Conservation (phyloP, 2,113 vertebrate species). For the Clarias gariepinus region DNA sequence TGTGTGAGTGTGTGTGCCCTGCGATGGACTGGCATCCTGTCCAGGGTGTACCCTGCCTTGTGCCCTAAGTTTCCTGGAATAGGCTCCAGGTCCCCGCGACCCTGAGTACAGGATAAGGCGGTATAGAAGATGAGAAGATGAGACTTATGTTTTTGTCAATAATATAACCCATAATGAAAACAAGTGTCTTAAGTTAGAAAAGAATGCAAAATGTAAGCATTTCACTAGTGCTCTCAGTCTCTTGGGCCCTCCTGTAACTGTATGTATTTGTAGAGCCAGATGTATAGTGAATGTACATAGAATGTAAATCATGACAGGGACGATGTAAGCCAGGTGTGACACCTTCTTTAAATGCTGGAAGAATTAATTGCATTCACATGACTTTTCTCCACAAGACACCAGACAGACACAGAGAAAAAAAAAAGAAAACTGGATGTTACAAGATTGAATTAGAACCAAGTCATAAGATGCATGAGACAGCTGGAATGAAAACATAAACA, state of each 20-base stretch:
- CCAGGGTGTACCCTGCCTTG: too few relatives aligned
- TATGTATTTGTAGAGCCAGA: neutral
- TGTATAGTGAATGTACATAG: neutral
- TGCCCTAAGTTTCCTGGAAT: too few relatives aligned
- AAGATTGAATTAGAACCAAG: neutral
- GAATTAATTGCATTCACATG: neutral
- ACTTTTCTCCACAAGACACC: neutral
- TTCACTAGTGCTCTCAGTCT: neutral
- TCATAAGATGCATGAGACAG: neutral
- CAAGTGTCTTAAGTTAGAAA: neutral
- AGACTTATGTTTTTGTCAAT: too few relatives aligned
- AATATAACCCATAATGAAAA: neutral
- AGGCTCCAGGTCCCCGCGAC: too few relatives aligned
- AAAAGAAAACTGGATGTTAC: neutral
- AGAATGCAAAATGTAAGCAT: neutral
- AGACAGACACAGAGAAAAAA: neutral
- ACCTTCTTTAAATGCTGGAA: conserved; percentile 13
- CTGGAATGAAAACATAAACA: neutral
- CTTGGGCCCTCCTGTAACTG: neutral
- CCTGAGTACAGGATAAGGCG: too few relatives aligned
- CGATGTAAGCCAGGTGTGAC: conserved; percentile 38
- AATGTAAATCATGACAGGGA: neutral
- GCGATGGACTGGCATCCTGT: too few relatives aligned
- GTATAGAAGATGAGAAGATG: too few relatives aligned
- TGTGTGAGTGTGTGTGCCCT: too few relatives aligned